Base-by-base conservation (phyloP, 64 coral and sea anemone genomes). In the Actinia equina region DNA sequence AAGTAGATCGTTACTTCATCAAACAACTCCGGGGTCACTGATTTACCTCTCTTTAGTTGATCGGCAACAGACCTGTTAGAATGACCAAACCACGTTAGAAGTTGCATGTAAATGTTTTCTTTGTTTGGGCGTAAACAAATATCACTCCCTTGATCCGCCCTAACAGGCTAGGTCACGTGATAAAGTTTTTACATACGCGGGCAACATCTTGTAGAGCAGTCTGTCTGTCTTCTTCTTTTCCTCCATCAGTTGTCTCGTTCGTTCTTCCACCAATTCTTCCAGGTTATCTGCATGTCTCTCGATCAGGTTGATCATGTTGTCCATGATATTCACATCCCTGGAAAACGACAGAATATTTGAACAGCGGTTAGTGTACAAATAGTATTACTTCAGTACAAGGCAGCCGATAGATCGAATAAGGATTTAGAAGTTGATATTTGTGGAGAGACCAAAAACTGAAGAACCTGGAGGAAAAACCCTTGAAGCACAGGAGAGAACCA, bases 1-100 rank as follows among this genome's bases (percentile, higher is more conserved):
- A 95, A 95, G 77, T 95, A 95, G 37, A 95, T 95, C 17, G 94
- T 95, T 44, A 95, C 94, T 17, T 95, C 94, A 52, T 95, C 94
- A 83, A 95, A 95, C 7, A 86, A 83, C 43, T 95, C 94, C 8
- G 94, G 94, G 12, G 87, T 89, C 9, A 95, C 94, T 16, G 94
- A 87, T 89, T 86, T 86, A 51, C 94, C 94, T 81, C 86, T 80
- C 83, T 95, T 95, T 23, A 95, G 65, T 44, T 92, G 89, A 60
- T 95, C 94, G 52, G 94, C 94, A 25, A 95, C 94, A 1, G 94
- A 88, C 42, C 94, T 95, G 49, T 74, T 14, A 27, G 25, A 1
- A 42, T 37, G 5, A 74, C 2, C 4, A 41, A 74, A 74, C 26
- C 1, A 74, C 15, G 69, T 74, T 4, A n/a, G n/a, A n/a, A n/a